Evolutionary conservation across 2,113 vertebrate genomes (phyloP), one percentile per base, ranked within the genome.

Genomic region (Aegithalos caudatus): DNA sequence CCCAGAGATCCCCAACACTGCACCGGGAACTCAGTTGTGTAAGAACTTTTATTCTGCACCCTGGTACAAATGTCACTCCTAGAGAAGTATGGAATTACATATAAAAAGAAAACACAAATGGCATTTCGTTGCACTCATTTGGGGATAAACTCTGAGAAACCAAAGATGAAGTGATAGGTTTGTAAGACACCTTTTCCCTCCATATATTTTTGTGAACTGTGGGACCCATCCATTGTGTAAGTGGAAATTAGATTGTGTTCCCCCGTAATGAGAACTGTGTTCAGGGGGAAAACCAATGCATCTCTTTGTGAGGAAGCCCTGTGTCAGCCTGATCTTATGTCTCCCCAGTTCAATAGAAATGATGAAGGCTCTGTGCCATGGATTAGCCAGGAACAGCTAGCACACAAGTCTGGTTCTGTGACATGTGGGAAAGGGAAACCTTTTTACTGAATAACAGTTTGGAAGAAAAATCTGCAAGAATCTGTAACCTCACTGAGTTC

Each of bases 201-300:
- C 69, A 24, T 67, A 61, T 40, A 90, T 65, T 94, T 93, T 94
- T 64, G 73, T 85, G 83, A 97, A 93, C 91, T 79, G 24, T 61
- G 73, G 44, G 81, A 84, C 89, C 37, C 74, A 84, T 95, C 94
- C 74, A 86, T 96, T 95, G 81, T 95, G 82, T 61, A 69, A 65
- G 91, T 87, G 89, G 94, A 97, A 95, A 97, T 96, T 84, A 95
- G 93, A 92, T 94, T 85, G 77, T 92, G 95, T 94, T 92, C 58
- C 86, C 64, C 86, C 0, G 40, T 91, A 97, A 92, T 94, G 87
- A 91, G 89, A 96, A 79, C 70, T 87, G 50, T 95, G 86, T 86
- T 89, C 74, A 40, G 73, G 37, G 48, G 37, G 72, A 94, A 94
- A 96, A 84, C 20, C 88, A 94, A 94, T 92, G 86, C 91, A 89